Base-by-base conservation (phyloP, 2,797 vertebrate genomes). In the Diplodus puntazzo region DNA sequence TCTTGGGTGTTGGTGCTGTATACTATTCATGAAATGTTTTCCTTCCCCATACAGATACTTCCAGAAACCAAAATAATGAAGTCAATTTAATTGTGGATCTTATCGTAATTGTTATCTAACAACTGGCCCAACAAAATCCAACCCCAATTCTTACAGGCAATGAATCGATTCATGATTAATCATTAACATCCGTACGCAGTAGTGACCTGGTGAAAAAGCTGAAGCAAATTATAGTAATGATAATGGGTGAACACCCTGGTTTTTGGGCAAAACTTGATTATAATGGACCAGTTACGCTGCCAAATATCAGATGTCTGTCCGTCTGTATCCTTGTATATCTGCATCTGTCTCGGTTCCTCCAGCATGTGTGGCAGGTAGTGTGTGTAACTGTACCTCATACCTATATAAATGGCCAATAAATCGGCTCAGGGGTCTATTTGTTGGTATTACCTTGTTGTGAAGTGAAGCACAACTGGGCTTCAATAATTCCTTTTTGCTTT, bases 371-470 rank as follows among this genome's bases (percentile, higher is more conserved):
- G 25, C 4, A 48, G 25, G 13, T 0, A 18, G 12, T 49, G 9
- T 72, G 39, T 74, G 64, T 49, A 39, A 42, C 65, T 48, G 57
- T 53, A 45, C 11, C 30, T 49, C 54, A 46, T 54, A 81, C 74
- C 68, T 77, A 27, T 58, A 34, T 34, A 34, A 34, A 34, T 34
- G 54, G 75, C 59, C 78, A 82, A 73, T 86, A 81, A 86, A 83
- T 85, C 18, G 21, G 49, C 65, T 81, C 79, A 59, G 54, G 67
- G 66, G 69, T 79, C 68, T 92, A 81, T 89, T 89, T 88, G 80
- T 70, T 78, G 80, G 79, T n/a, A 52, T 87, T 82, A 78, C 87
- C 69, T 81, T 34, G 69, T 74, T 82, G 52, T 69, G 64, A 79
- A 65, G 67, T 84, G 72, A 82, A 73, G 81, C 73, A 70, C 59